A percentile compares a stretch with the other conserved stretches of the same genome.
Conservation (phyloP, 2,888 invertebrate genomes). For the Aphodius granarius region DNA sequence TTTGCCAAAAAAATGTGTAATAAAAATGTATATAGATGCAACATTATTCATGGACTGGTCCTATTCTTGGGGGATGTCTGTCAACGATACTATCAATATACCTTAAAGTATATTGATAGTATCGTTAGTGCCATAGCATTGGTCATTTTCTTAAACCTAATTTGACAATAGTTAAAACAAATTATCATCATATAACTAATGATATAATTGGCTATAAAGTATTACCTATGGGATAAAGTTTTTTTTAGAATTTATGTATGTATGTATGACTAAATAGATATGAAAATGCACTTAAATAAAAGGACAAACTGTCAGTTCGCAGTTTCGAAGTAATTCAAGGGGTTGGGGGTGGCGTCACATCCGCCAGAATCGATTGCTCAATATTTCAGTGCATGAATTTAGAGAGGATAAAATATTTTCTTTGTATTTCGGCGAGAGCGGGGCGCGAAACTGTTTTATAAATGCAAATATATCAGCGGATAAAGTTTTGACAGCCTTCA, state of each 20-base stretch:
- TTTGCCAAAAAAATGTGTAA: too few relatives aligned
- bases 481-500: conserved; percentile 11
- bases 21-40: too few relatives aligned
- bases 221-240: background rate
- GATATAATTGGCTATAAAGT: background rate
- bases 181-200: background rate
- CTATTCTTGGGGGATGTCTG: too few relatives aligned
- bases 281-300: background rate
- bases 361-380: conserved; percentile 8
- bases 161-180: too few relatives aligned
- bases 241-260: background rate
- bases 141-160: too few relatives aligned
- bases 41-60: too few relatives aligned
- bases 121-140: too few relatives aligned
- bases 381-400: conserved; percentile 14
- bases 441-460: conserved; percentile 1
- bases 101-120: too few relatives aligned
- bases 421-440: background rate
- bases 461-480: conserved; percentile 6
- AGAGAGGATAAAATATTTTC: conserved; percentile 13
- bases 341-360: background rate
- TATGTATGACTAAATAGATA: too few relatives aligned
- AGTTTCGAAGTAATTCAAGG: background rate
- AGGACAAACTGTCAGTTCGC: background rate
- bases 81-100: too few relatives aligned